phyloP scores from a whole-genome alignment of 2,888 invertebrate genomes.

The Rhogogaster chlorosoma region DNA sequence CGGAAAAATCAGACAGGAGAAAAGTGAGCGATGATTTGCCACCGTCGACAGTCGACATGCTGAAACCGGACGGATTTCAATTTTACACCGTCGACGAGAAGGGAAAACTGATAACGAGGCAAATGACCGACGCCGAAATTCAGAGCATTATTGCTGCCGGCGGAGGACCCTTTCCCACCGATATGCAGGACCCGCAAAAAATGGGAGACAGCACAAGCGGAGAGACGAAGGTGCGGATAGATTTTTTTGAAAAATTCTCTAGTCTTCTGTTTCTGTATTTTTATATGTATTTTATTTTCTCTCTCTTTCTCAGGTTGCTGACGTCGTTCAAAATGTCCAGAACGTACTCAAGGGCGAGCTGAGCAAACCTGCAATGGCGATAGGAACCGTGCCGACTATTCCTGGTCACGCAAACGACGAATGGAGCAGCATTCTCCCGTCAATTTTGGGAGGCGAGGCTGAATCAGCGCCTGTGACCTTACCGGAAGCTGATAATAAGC shows the following conservation, averaged over 20 bases:
- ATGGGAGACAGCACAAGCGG: slow-evolving; percentile 63
- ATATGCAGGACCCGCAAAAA: slow-evolving; percentile 69
- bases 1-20: slow-evolving; percentile 84
- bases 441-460: slow-evolving; percentile 87
- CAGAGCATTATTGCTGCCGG: slow-evolving; percentile 92
- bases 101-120: slow-evolving; percentile 89
- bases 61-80: slow-evolving; percentile 91
- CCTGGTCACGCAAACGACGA: slow-evolving; percentile 74
- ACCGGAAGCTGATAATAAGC: slow-evolving; percentile 62
- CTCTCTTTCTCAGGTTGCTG: slow-evolving; percentile 81
- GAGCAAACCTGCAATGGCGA: slow-evolving; percentile 76
- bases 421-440: slow-evolving; percentile 91
- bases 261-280: background rate
- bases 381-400: slow-evolving; percentile 70
- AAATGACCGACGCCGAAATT: slow-evolving; percentile 92
- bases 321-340: slow-evolving; percentile 90
- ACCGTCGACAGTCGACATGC: slow-evolving; percentile 86
- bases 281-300: background rate
- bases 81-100: slow-evolving; percentile 93
- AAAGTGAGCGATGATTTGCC: slow-evolving; percentile 78
- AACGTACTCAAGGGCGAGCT: slow-evolving; percentile 90
- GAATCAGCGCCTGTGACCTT: slow-evolving; percentile 81
- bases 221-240: slow-evolving; percentile 67
- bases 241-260: background rate
- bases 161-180: slow-evolving; percentile 80